A percentile compares a stretch with the other conserved stretches of the same genome.
Conservation (phyloP, 2,113 vertebrate genomes). For the Pseudorectes ferrugineus region DNA sequence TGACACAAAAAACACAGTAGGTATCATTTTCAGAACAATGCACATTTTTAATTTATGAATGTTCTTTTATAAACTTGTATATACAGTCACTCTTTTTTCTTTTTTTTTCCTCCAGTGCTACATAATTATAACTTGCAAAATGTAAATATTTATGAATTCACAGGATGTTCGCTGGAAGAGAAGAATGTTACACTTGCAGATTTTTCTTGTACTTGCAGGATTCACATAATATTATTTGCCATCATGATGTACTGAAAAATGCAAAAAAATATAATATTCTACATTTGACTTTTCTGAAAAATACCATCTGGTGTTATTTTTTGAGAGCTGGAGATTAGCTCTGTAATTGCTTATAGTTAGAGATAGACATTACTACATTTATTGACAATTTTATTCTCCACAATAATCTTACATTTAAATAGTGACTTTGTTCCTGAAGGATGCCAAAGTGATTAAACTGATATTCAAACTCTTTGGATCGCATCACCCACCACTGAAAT, state of each 20-base stretch:
- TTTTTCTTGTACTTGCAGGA: slow-evolving; percentile 73
- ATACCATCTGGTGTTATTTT: slow-evolving; percentile 74
- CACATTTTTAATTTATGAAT: slow-evolving; percentile 74
- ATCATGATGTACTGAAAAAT: slow-evolving; percentile 65
- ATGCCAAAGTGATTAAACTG: slow-evolving; percentile 60
- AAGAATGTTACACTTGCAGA: slow-evolving; percentile 78
- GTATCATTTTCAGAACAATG: slow-evolving; percentile 68
- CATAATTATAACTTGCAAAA: slow-evolving; percentile 82
- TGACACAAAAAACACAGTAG: slow-evolving; percentile 53
- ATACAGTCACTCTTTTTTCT: slow-evolving; percentile 53
- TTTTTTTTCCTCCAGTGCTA: slow-evolving; percentile 62
- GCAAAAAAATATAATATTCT: slow-evolving; percentile 68
- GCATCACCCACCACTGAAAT: slow-evolving; percentile 23
- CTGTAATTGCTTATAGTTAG: slow-evolving; percentile 64
- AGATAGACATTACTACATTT: slow-evolving; percentile 66
- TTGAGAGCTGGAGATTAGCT: slow-evolving; percentile 66
- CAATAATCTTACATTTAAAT: slow-evolving; percentile 59
- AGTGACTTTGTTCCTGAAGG: slow-evolving; percentile 47
- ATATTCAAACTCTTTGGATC: slow-evolving; percentile 53
- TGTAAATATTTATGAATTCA: slow-evolving; percentile 85
- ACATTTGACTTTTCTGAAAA: slow-evolving; percentile 74
- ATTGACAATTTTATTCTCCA: slow-evolving; percentile 60
- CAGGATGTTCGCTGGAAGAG: slow-evolving; percentile 76
- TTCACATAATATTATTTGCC: slow-evolving; percentile 73
- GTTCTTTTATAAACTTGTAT: slow-evolving; percentile 74